Evolutionary conservation across 2,113 vertebrate genomes (phyloP).

Genomic region (Thermophis baileyi): DNA sequence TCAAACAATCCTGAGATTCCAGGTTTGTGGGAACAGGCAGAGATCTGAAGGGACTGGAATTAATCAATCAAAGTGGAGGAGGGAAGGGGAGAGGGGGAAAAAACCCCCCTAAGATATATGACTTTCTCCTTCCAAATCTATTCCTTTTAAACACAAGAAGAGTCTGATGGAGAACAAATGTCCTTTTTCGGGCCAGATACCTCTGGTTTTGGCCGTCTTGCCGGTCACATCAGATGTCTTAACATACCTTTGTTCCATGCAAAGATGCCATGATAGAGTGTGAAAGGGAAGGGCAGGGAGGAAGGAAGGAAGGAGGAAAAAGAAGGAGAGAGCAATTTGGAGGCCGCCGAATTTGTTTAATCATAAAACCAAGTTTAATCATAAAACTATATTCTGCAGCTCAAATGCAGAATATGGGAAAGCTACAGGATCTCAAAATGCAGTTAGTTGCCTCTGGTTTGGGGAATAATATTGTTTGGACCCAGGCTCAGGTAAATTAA

Average conservation of each 20-base stretch:
- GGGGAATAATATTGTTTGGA: neutral
- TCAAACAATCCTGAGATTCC: constrained; percentile 86
- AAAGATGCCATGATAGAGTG: constrained; percentile 30
- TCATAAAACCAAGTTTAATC: constrained; percentile 18
- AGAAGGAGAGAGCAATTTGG: constrained; percentile 10
- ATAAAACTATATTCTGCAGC: neutral
- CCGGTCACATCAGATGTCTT: constrained; percentile 54
- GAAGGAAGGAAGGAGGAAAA: neutral
- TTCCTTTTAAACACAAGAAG: constrained; percentile 69
- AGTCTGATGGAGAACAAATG: constrained; percentile 55
- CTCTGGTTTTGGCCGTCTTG: constrained; percentile 66
- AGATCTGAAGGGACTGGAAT: constrained; percentile 69
- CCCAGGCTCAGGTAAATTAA: neutral
- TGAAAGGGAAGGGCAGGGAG: neutral
- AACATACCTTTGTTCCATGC: constrained; percentile 49
- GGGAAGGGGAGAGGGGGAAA: constrained; percentile 40
- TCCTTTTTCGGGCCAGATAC: constrained; percentile 59
- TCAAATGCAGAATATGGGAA: neutral
- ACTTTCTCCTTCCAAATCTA: constrained; percentile 70
- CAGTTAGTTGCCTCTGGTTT: neutral
- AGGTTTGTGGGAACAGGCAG: constrained; percentile 71
- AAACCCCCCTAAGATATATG: constrained; percentile 66
- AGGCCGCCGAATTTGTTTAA: constrained; percentile 25
- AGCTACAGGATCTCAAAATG: constrained; percentile 15
- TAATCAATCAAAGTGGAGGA: constrained; percentile 67